Conservation (phyloP, 2,888 invertebrate species). For the Oscheius sp. region DNA sequence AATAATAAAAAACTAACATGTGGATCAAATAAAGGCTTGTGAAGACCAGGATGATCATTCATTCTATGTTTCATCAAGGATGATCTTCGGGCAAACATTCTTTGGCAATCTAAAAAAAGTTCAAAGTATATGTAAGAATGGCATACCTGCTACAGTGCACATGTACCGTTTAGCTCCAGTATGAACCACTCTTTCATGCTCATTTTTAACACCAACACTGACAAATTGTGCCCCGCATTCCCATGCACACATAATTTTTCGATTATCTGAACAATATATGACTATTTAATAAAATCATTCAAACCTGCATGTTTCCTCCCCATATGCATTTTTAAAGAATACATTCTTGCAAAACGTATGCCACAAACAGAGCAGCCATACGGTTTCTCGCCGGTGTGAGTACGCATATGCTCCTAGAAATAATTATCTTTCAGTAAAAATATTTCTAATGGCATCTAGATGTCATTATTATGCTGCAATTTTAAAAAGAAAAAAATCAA, state of each 20-base stretch:
- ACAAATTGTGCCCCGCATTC: conserved; percentile 60
- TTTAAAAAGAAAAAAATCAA: background rate
- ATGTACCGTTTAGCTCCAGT: conserved; percentile 52
- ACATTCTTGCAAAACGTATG: conserved; percentile 43
- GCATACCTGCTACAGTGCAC: conserved; percentile 37
- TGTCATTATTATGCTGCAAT: background rate
- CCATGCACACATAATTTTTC: conserved; percentile 56
- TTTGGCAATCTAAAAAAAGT: conserved; percentile 28
- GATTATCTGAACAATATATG: conserved; percentile 40
- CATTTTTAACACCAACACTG: conserved; percentile 51
- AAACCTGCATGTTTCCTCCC: conserved; percentile 53
- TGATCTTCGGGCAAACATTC: conserved; percentile 41
- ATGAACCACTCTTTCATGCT: conserved; percentile 64
- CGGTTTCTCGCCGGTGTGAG: conserved; percentile 63
- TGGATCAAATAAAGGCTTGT: conserved; percentile 38
- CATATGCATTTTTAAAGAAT: conserved; percentile 57
- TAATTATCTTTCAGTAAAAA: background rate
- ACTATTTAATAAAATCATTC: background rate
- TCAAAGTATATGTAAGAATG: background rate
- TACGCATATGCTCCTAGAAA: conserved; percentile 57
- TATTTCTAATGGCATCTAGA: background rate
- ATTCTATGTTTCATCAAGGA: conserved; percentile 43
- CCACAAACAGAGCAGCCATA: conserved; percentile 59
- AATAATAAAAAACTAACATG: conserved; percentile 14
- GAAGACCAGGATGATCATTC: conserved; percentile 35